Conservation (phyloP, 2,888 invertebrate species). For the Meteorus colon region DNA sequence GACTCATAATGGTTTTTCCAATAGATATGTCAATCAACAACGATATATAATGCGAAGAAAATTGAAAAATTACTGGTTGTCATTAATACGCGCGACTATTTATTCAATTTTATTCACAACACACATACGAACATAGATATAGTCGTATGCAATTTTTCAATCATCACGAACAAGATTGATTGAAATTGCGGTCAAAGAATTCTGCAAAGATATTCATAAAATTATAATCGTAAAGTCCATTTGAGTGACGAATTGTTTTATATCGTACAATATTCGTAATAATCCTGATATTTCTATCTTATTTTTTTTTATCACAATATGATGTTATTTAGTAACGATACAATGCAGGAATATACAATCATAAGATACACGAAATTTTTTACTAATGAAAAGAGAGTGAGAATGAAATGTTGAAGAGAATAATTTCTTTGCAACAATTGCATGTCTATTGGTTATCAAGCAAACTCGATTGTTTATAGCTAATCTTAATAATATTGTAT, state of each 20-base stretch:
- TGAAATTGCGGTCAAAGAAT: neutral
- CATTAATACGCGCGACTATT: slow-evolving; percentile 21
- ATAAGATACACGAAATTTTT: slow-evolving; percentile 2
- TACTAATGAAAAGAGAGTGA: slow-evolving; percentile 1
- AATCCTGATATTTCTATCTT: neutral
- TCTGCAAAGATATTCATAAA: slow-evolving; percentile 5
- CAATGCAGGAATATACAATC: slow-evolving; percentile 48
- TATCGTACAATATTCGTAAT: neutral
- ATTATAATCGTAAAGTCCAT: neutral
- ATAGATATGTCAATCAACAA: slow-evolving; percentile 26
- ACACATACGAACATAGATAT: neutral
- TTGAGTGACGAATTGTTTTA: neutral
- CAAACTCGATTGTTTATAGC: neutral
- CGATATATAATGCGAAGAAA: slow-evolving; percentile 20
- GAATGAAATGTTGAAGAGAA: neutral
- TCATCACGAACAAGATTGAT: neutral
- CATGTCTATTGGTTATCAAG: neutral
- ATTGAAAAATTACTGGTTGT: slow-evolving; percentile 42
- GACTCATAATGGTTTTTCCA: neutral
- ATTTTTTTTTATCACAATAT: slow-evolving; percentile 14
- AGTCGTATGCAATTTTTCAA: neutral
- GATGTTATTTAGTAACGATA: slow-evolving; percentile 45
- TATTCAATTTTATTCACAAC: neutral
- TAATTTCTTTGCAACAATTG: neutral
- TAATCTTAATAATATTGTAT: neutral